Evolutionary conservation across 2,113 vertebrate genomes (phyloP), one percentile per base, ranked within the genome.

Genomic region (Trogon melanurus): DNA sequence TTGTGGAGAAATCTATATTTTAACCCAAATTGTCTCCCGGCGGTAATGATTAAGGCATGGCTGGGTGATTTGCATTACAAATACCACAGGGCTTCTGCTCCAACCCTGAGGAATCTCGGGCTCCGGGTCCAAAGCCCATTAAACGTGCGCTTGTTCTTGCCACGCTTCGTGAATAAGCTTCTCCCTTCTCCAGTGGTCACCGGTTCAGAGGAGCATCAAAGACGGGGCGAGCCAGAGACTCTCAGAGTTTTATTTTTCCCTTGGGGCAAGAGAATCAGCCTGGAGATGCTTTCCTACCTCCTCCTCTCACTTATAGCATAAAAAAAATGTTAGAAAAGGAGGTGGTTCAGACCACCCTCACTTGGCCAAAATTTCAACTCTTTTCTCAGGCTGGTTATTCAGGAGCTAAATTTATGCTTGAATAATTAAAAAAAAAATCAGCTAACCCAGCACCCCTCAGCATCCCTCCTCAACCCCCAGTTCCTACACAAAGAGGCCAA

Each of bases 21-120:
- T 97, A 98, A 97, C 97, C 97, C 93, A 98, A 98, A 98, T 98
- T 98, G 91, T 95, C 93, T 98, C 98, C 98, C 97, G 7, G 87
- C 1, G 85, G 97, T 96, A 96, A 95, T 97, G 97, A 98, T 97
- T 98, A 98, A 97, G 94, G 97, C 97, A 97, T 86, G 91, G 89
- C 92, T 56, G 91, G 85, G 78, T 91, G 91, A 96, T 98, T 96
- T 98, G 97, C 98, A 97, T 97, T 97, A 95, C 97, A 97, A 97
- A 97, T 93, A 62, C 93, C 91, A 76, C 9, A 21, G 85, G 88
- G 96, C 79, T 96, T 81, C 89, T 89, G 76, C 34, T 75, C 86
- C 1, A 45, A 54, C 91, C 94, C 82, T 64, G 82, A 94, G 79
- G 92, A 95, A 95, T 95, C 48, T 13, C 82, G 53, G 90, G 91